Evolutionary conservation across 2,113 vertebrate genomes (phyloP).

Genomic region (Xyliphius kryptos): DNA sequence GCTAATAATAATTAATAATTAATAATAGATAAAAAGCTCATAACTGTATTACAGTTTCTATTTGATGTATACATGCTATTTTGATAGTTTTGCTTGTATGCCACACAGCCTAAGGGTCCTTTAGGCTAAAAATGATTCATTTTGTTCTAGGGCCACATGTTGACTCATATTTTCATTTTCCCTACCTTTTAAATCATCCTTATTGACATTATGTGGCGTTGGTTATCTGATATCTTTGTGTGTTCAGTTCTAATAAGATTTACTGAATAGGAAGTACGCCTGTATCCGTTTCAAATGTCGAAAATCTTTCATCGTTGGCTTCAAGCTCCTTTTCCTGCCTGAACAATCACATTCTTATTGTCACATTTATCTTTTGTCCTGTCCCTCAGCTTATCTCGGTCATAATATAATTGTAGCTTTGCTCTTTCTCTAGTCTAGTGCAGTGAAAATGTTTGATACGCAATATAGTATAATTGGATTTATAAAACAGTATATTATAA

Average conservation of each 20-base stretch:
- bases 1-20: too few species aligned
- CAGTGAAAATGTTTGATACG: too few species aligned
- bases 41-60: too few species aligned
- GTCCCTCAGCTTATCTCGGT: neutral
- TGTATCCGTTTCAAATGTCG: slow-evolving; percentile 5
- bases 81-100: too few species aligned
- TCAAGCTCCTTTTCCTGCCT: neutral
- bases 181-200: neutral
- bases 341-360: slow-evolving; percentile 25
- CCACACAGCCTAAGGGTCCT: too few species aligned
- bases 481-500: too few species aligned
- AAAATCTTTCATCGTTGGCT: slow-evolving; percentile 1
- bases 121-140: too few species aligned
- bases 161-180: neutral
- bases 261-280: neutral
- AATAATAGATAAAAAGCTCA: too few species aligned
- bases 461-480: too few species aligned
- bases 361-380: slow-evolving; percentile 27
- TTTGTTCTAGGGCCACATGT: neutral
- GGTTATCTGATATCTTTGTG: neutral
- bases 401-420: slow-evolving; percentile 11
- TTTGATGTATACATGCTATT: too few species aligned
- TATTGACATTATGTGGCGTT: neutral
- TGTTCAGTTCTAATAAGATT: neutral
- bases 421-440: too few species aligned